Evolutionary conservation across 2,888 invertebrate genomes (phyloP).

Genomic region (Carcina quercana): DNA sequence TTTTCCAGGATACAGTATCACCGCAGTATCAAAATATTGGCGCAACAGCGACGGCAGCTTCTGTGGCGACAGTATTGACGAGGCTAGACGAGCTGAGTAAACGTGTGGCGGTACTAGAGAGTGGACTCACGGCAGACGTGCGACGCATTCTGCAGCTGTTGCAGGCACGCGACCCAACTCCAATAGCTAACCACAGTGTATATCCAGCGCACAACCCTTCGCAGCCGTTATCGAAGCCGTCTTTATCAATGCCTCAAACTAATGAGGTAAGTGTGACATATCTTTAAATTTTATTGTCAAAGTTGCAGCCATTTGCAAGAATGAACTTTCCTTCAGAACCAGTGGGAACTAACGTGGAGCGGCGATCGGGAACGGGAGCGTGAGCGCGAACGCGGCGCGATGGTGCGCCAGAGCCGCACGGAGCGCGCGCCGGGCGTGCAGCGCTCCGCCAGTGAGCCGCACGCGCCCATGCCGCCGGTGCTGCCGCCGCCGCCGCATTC

Average conservation of each 20-base stretch:
- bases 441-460: slow-evolving; percentile 76
- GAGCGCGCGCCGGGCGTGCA: slow-evolving; percentile 71
- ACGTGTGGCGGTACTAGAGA: slow-evolving; percentile 81
- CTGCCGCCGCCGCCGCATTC: slow-evolving; percentile 70
- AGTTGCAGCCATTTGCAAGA: not conserved
- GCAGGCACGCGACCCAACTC: slow-evolving; percentile 56
- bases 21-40: slow-evolving; percentile 68
- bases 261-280: slow-evolving; percentile 37
- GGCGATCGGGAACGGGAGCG: slow-evolving; percentile 31
- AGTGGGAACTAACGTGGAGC: slow-evolving; percentile 67
- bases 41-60: slow-evolving; percentile 45
- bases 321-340: not conserved
- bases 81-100: slow-evolving; percentile 81
- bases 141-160: slow-evolving; percentile 80
- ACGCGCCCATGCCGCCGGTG: slow-evolving; percentile 68
- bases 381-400: slow-evolving; percentile 25
- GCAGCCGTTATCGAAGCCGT: slow-evolving; percentile 52
- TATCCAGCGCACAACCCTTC: slow-evolving; percentile 53
- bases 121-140: slow-evolving; percentile 82
- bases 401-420: slow-evolving; percentile 32
- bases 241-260: slow-evolving; percentile 57
- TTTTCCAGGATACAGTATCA: slow-evolving; percentile 52
- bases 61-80: slow-evolving; percentile 73
- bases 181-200: slow-evolving; percentile 32
- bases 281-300: not conserved